These are phyloP conservation scores for Ictidomys tridecemlineatus DNA, from an alignment of 2,113 vertebrate genomes.

Conservation along the genomic window DNA sequence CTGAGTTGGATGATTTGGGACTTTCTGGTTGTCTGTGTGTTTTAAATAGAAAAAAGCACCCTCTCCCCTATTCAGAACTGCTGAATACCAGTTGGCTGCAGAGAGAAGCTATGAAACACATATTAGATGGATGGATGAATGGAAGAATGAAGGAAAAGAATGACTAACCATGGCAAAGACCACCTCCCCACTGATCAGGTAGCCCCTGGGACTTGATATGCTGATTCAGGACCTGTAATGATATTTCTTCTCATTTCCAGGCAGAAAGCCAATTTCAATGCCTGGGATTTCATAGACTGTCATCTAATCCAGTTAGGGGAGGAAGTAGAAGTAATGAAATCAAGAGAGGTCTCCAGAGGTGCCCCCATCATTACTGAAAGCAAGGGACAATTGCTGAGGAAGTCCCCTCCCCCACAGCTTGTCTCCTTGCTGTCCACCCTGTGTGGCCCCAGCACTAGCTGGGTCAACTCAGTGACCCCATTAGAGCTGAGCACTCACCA, in stretches of 20 bases:
- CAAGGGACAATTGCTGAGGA: constrained; percentile 39
- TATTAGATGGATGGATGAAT: not conserved
- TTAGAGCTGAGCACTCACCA: not conserved
- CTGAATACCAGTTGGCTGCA: not conserved
- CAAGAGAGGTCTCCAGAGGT: constrained; percentile 58
- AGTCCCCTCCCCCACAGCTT: constrained; percentile 1
- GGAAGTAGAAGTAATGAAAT: constrained; percentile 86
- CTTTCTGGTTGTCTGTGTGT: not conserved
- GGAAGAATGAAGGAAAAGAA: constrained; percentile 21
- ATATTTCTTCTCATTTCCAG: constrained; percentile 86
- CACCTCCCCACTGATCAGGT: not conserved
- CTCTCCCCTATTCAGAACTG: not conserved
- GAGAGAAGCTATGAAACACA: not conserved
- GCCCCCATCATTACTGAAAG: not conserved
- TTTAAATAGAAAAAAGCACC: not conserved
- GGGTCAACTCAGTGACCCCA: not conserved
- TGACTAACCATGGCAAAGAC: constrained; percentile 22
- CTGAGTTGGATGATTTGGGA: not conserved
- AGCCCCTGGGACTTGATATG: constrained; percentile 66
- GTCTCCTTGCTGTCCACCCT: not conserved
- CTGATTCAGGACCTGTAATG: constrained; percentile 82
- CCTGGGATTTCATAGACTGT: constrained; percentile 85
- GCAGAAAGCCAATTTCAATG: constrained; percentile 66
- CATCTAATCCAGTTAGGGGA: constrained; percentile 85
- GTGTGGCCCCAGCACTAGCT: not conserved